These are phyloP conservation scores for Proterorhinus semilunaris DNA, from an alignment of 2,113 vertebrate genomes.

Conservation along the genomic window DNA sequence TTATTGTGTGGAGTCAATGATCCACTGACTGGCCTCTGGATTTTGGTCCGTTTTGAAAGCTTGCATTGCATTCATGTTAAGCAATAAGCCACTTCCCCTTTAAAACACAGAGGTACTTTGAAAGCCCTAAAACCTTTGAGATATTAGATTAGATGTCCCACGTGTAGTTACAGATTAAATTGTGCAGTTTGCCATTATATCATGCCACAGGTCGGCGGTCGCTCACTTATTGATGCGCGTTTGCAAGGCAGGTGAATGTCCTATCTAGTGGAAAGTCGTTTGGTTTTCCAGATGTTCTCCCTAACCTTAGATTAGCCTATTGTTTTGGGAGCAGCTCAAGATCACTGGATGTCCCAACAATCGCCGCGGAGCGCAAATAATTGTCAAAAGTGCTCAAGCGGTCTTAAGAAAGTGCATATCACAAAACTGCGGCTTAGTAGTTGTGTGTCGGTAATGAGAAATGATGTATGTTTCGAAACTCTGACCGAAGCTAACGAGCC, in stretches of 20 bases:
- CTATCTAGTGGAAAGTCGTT: slow-evolving; percentile 58
- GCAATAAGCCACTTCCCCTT: slow-evolving; percentile 35
- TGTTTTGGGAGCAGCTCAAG: slow-evolving; percentile 56
- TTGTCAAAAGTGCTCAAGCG: slow-evolving; percentile 50
- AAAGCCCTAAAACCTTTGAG: slow-evolving; percentile 46
- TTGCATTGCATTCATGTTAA: background rate
- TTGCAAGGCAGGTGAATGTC: slow-evolving; percentile 57
- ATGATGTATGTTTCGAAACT: slow-evolving; percentile 28
- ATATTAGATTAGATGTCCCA: slow-evolving; percentile 49
- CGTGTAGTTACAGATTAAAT: slow-evolving; percentile 45
- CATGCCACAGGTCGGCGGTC: slow-evolving; percentile 21
- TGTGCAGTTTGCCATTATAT: slow-evolving; percentile 21
- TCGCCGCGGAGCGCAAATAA: slow-evolving; percentile 54
- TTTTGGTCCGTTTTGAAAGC: background rate
- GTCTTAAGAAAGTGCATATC: slow-evolving; percentile 20
- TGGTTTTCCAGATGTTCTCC: slow-evolving; percentile 53
- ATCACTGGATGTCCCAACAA: slow-evolving; percentile 46
- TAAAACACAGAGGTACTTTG: slow-evolving; percentile 35
- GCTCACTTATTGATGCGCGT: slow-evolving; percentile 52
- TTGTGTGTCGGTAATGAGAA: slow-evolving; percentile 36
- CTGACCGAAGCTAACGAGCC: slow-evolving; percentile 39
- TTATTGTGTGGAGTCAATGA: background rate
- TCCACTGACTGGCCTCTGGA: background rate
- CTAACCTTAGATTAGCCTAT: slow-evolving; percentile 61
- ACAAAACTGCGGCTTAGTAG: slow-evolving; percentile 10